phyloP scores from a whole-genome alignment of 2,113 vertebrate species.

The Pongo pygmaeus region DNA sequence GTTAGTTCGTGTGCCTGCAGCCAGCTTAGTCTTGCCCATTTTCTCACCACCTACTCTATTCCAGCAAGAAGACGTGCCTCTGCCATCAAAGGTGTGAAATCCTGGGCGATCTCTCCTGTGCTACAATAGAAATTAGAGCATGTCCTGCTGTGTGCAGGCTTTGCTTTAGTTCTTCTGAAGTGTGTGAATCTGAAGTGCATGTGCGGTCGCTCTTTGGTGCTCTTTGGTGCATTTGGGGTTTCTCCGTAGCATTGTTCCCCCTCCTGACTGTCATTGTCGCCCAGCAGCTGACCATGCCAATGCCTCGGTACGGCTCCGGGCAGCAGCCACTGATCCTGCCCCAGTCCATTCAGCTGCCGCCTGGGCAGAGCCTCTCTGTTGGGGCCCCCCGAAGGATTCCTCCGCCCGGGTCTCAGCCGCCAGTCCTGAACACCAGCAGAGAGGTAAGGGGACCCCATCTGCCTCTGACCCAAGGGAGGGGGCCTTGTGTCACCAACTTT shows the following conservation, averaged over 20 bases:
- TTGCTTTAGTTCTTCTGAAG: background rate
- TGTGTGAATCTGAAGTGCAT: fast-evolving
- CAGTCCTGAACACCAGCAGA: conserved; percentile 91
- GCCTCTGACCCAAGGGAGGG: background rate
- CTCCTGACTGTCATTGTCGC: conserved; percentile 64
- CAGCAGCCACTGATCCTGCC: conserved; percentile 97
- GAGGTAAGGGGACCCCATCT: conserved; percentile 86
- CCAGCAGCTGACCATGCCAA: conserved; percentile 95
- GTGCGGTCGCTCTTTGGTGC: fast-evolving
- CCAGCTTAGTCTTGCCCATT: too few relatives aligned
- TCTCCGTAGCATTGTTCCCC: background rate
- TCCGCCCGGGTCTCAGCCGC: conserved; percentile 93
- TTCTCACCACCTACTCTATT: background rate
- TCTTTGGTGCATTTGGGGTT: background rate
- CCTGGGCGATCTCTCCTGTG: fast-evolving
- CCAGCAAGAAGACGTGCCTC: too few relatives aligned
- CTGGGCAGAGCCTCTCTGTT: conserved; percentile 95
- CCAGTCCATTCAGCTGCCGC: conserved; percentile 97
- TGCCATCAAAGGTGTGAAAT: fast-evolving
- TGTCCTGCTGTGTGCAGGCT: fast-evolving
- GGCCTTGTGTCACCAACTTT: too few relatives aligned
- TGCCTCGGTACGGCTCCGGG: conserved; percentile 95
- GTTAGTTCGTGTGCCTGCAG: background rate
- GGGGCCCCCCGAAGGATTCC: conserved; percentile 94
- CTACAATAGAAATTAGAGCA: background rate